Percentiles rank a stretch among this genome's conserved stretches.
Conservation (phyloP, 2,797 vertebrate species). For the Galago senegalensis region DNA sequence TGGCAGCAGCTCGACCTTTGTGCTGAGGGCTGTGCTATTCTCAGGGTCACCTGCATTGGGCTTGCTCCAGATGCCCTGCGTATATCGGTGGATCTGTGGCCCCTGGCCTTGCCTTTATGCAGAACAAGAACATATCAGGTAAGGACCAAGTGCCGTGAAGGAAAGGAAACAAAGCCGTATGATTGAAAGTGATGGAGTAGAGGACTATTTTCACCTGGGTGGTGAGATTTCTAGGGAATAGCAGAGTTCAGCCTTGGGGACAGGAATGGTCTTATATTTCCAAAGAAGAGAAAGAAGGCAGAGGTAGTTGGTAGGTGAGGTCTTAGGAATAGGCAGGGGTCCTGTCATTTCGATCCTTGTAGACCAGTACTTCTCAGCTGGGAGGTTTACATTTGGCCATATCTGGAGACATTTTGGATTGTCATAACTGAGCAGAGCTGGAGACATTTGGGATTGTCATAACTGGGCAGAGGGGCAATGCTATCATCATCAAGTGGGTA, state of each 20-base stretch:
- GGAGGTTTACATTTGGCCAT: not conserved
- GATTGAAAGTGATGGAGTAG: accelerated
- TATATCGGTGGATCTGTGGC: not conserved
- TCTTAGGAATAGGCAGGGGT: not conserved
- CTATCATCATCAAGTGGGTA: too few relatives aligned
- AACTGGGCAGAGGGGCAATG: accelerated
- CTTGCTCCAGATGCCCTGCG: not conserved
- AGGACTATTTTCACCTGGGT: not conserved
- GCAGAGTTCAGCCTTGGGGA: too few relatives aligned
- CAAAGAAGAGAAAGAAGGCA: not conserved
- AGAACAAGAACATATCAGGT: not conserved
- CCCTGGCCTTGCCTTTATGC: not conserved
- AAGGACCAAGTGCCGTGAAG: not conserved
- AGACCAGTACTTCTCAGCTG: not conserved
- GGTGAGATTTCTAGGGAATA: not conserved
- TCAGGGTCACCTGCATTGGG: not conserved
- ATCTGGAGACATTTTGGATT: not conserved
- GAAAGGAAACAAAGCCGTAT: not conserved
- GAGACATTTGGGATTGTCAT: not conserved
- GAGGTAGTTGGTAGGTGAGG: not conserved
- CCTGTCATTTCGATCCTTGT: not conserved
- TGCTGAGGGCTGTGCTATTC: not conserved
- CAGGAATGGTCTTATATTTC: not conserved
- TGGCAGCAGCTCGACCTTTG: not conserved
- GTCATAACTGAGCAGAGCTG: not conserved